Evolutionary conservation across 2,888 invertebrate genomes (phyloP).

Genomic region (Diaphora mendica): DNA sequence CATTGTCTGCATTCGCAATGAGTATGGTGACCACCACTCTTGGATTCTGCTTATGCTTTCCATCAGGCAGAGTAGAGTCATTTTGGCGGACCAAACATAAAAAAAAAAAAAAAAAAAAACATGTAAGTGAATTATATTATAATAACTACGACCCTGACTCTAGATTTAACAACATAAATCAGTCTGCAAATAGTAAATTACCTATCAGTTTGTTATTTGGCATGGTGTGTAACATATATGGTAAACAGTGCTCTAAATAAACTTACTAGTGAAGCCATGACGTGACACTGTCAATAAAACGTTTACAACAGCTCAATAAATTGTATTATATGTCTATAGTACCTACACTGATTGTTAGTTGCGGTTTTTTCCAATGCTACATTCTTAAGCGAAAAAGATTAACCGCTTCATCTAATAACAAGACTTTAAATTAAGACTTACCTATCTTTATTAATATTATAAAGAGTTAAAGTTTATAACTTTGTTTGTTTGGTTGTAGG

Average conservation of each 20-base stretch:
- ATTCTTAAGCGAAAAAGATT: not conserved
- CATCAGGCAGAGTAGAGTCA: too few relatives aligned
- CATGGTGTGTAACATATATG: not conserved
- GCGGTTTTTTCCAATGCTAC: slow-evolving; percentile 15
- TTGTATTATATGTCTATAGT: slow-evolving; percentile 18
- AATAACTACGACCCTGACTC: not conserved
- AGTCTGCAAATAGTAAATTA: not conserved
- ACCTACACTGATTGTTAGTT: slow-evolving; percentile 14
- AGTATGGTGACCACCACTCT: too few relatives aligned
- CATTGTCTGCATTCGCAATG: too few relatives aligned
- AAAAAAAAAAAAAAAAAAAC: too few relatives aligned
- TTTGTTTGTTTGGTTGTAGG: too few relatives aligned
- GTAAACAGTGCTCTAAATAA: not conserved
- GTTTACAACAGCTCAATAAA: slow-evolving; percentile 44
- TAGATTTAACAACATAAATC: not conserved
- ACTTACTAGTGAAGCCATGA: slow-evolving; percentile 1
- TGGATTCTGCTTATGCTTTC: too few relatives aligned
- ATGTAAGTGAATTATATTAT: too few relatives aligned
- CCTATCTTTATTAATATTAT: too few relatives aligned
- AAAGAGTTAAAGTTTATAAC: too few relatives aligned
- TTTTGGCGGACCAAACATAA: too few relatives aligned
- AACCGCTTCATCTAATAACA: not conserved
- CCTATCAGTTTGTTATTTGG: not conserved
- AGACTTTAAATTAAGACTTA: not conserved
- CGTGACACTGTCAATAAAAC: slow-evolving; percentile 9